A percentile compares a stretch with the other conserved stretches of the same genome.
These are phyloP conservation scores for Cardiocondyla obscurior DNA, from an alignment of 1,140 invertebrate species.

Conservation along the genomic window DNA sequence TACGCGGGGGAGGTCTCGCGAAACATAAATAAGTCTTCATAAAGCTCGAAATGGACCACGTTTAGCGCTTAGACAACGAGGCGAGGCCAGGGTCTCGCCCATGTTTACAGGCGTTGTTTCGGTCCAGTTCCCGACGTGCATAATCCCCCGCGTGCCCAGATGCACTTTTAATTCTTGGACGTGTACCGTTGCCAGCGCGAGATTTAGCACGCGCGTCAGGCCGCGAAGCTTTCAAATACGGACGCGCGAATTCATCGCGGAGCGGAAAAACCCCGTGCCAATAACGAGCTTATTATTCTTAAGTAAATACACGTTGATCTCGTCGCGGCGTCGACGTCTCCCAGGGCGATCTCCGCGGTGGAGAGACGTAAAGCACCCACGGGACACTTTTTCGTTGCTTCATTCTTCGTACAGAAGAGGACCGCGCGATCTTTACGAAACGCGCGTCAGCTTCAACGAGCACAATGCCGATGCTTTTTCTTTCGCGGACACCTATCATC, in stretches of 20 bases:
- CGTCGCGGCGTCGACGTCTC: background rate
- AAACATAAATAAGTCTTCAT: background rate
- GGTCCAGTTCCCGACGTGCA: background rate
- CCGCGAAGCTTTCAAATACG: background rate
- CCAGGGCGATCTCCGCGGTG: background rate
- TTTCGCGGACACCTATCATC: background rate
- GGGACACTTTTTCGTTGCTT: background rate
- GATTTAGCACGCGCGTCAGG: constrained; percentile 24
- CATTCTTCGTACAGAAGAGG: background rate
- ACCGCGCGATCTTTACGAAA: background rate
- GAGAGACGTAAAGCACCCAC: background rate
- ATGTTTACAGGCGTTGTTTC: constrained; percentile 38
- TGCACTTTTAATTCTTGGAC: constrained; percentile 47
- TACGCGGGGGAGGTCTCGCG: background rate
- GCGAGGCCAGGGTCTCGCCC: background rate
- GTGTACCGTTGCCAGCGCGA: constrained; percentile 14
- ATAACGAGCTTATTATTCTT: background rate
- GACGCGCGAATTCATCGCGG: background rate
- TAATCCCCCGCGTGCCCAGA: background rate
- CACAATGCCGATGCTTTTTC: background rate
- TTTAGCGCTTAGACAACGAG: background rate
- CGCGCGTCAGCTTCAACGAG: background rate
- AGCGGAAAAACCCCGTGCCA: background rate
- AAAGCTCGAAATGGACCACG: background rate
- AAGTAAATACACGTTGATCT: background rate